phyloP scores from a whole-genome alignment of 2,797 vertebrate species.

The Leptodactylus fallax region DNA sequence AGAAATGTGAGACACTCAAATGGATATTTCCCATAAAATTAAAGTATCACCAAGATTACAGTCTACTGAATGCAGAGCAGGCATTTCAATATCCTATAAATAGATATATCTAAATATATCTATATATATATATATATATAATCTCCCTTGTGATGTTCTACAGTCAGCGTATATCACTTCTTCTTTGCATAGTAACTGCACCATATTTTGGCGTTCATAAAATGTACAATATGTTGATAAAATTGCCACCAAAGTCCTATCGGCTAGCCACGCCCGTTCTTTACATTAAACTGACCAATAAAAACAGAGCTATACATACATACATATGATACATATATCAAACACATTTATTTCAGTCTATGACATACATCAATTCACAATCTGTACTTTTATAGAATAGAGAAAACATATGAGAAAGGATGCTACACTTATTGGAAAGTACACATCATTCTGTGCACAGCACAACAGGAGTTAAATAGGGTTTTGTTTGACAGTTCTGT shows the following conservation, averaged over 20 bases:
- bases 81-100: too few species aligned
- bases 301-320: background rate
- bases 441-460: background rate
- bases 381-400: background rate
- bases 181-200: background rate
- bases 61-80: background rate
- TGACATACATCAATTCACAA: background rate
- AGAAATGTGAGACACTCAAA: background rate
- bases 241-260: background rate
- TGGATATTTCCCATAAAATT: too few species aligned
- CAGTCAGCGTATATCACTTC: background rate
- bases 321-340: background rate
- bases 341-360: background rate
- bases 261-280: background rate
- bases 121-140: background rate
- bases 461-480: background rate
- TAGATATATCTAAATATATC: too few species aligned
- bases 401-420: background rate
- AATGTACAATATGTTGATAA: background rate
- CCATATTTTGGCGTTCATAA: too few species aligned
- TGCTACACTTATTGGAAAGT: background rate
- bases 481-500: too few species aligned
- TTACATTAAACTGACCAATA: background rate
- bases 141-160: background rate
- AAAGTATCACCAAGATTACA: background rate